Conservation (phyloP, 2,797 vertebrate genomes). For the Scarus forsteni region DNA sequence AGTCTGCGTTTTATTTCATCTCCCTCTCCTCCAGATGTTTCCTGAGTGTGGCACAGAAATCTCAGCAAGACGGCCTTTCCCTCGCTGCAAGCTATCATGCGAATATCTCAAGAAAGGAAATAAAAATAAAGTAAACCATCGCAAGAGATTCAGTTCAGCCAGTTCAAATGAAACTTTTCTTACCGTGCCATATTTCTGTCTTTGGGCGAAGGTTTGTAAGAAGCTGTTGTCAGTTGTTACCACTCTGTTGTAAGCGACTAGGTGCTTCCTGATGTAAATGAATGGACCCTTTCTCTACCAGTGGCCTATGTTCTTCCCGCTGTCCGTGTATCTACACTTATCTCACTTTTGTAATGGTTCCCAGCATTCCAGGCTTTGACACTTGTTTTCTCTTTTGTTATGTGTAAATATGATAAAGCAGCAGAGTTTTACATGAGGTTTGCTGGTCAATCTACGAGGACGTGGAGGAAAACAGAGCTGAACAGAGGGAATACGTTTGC, state of each 20-base stretch:
- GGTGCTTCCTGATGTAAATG: constrained; percentile 94
- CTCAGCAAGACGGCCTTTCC: constrained; percentile 74
- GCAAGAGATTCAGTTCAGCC: constrained; percentile 85
- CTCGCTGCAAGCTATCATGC: constrained; percentile 85
- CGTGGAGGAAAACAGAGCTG: constrained; percentile 52
- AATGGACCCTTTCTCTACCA: constrained; percentile 93
- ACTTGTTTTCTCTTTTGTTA: constrained; percentile 81
- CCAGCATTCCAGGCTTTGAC: constrained; percentile 94
- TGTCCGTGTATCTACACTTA: constrained; percentile 92
- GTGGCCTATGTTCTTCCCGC: constrained; percentile 93
- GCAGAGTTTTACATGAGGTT: constrained; percentile 85
- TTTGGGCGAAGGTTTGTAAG: constrained; percentile 93
- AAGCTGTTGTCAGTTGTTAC: constrained; percentile 95
- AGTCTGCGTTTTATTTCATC: constrained; percentile 60
- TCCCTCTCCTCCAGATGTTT: constrained; percentile 81
- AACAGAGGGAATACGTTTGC: constrained; percentile 54
- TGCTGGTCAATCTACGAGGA: constrained; percentile 77
- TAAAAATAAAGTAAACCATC: constrained; percentile 56
- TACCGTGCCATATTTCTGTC: constrained; percentile 91
- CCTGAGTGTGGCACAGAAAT: constrained; percentile 78
- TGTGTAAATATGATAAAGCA: constrained; percentile 91
- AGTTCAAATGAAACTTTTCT: constrained; percentile 89
- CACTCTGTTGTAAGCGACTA: constrained; percentile 93
- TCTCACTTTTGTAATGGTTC: constrained; percentile 91
- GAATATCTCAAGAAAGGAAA: constrained; percentile 59